Conservation (phyloP, 1,140 invertebrate species). For the Globodera ellingtonae region DNA sequence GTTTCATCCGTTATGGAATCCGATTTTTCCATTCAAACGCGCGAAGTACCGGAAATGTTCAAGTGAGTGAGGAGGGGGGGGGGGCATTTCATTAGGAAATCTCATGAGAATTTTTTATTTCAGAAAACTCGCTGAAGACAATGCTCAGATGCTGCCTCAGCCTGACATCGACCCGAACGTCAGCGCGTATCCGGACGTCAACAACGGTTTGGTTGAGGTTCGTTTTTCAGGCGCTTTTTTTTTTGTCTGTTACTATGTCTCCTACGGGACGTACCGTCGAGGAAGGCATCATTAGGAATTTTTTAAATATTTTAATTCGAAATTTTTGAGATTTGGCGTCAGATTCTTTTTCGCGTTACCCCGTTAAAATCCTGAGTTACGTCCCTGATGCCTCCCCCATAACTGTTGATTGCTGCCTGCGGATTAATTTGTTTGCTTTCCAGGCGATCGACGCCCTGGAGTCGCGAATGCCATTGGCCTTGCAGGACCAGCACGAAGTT, state of each 20-base stretch:
- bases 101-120: not conserved
- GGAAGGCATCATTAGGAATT: too few species aligned
- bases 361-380: too few species aligned
- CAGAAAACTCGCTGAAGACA: not conserved
- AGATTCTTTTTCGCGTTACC: not conserved
- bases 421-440: not conserved
- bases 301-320: too few species aligned
- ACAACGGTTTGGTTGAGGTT: not conserved
- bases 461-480: not conserved
- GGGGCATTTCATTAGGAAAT: not conserved
- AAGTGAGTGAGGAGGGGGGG: not conserved
- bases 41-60: not conserved
- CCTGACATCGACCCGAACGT: not conserved
- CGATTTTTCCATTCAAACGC: not conserved
- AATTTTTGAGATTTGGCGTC: too few species aligned
- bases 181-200: not conserved
- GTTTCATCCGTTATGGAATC: not conserved
- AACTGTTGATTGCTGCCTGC: too few species aligned
- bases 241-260: not conserved
- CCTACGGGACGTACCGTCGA: too few species aligned
- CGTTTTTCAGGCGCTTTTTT: too few species aligned
- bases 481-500: not conserved
- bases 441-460: not conserved
- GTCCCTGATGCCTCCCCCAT: too few species aligned
- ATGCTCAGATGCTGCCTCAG: not conserved